Percentiles rank a stretch among this genome's conserved stretches.
phyloP scores from a whole-genome alignment of 2,797 vertebrate species.

The Leucoraja ocellata region DNA sequence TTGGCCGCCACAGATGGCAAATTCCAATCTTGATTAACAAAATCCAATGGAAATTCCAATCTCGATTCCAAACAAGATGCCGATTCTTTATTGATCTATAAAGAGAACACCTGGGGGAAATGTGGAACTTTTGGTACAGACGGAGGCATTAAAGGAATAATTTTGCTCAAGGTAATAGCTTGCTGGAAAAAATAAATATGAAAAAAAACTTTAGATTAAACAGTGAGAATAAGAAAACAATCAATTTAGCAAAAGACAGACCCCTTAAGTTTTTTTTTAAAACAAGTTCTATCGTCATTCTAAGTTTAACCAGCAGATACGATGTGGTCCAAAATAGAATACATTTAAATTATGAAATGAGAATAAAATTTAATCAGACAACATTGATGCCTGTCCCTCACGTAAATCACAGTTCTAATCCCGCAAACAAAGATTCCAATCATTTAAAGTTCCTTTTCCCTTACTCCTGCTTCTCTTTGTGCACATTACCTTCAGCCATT shows the following conservation, averaged over 20 bases:
- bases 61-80: background rate
- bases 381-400: background rate
- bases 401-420: background rate
- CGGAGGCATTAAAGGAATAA: too few relatives aligned
- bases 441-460: background rate
- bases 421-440: background rate
- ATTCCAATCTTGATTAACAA: background rate
- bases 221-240: background rate
- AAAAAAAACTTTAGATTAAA: background rate
- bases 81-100: background rate
- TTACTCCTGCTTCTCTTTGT: background rate
- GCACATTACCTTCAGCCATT: background rate
- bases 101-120: too few relatives aligned
- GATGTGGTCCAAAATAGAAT: background rate
- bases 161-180: background rate
- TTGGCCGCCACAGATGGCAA: too few relatives aligned
- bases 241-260: background rate
- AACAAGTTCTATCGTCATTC: too few relatives aligned
- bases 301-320: background rate
- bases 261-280: too few relatives aligned
- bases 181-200: background rate
- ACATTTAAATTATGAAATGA: background rate
- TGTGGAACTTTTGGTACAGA: too few relatives aligned
- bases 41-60: background rate
- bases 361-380: background rate